A percentile compares a stretch with the other conserved stretches of the same genome.
Evolutionary conservation across 2,888 invertebrate genomes (phyloP).

Genomic region (Leistus spinibarbis): DNA sequence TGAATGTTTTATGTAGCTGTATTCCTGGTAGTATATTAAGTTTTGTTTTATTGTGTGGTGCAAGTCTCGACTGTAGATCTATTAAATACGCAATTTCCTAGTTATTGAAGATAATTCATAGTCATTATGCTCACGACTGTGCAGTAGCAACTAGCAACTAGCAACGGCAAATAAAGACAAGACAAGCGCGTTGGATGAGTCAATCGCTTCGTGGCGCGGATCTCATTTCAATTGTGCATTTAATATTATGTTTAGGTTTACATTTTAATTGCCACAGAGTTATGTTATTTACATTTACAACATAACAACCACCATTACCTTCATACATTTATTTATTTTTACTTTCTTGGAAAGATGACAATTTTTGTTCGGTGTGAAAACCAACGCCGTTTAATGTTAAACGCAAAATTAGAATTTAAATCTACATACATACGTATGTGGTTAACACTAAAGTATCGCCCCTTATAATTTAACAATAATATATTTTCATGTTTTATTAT

Average conservation of each 20-base stretch:
- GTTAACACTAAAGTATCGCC: too few species aligned
- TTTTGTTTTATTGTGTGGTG: neutral
- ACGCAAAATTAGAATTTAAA: too few species aligned
- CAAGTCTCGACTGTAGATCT: neutral
- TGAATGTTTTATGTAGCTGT: too few species aligned
- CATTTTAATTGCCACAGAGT: neutral
- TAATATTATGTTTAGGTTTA: neutral
- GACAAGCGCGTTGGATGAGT: neutral
- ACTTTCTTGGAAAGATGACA: too few species aligned
- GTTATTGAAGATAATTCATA: neutral
- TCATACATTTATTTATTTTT: too few species aligned
- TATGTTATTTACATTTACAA: neutral
- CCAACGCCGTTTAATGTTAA: too few species aligned
- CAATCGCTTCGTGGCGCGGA: neutral
- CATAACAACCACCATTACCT: neutral
- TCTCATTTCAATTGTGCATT: neutral
- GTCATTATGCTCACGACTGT: neutral
- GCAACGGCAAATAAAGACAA: too few species aligned
- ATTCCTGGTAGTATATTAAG: neutral
- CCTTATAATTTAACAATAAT: too few species aligned
- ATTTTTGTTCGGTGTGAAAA: too few species aligned
- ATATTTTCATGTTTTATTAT: too few species aligned
- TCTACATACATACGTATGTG: too few species aligned
- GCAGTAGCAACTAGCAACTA: neutral
- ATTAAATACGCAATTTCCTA: neutral